Evolutionary conservation across 2,888 invertebrate species (phyloP).

Genomic region (Hirtodrosophila histrioides): DNA sequence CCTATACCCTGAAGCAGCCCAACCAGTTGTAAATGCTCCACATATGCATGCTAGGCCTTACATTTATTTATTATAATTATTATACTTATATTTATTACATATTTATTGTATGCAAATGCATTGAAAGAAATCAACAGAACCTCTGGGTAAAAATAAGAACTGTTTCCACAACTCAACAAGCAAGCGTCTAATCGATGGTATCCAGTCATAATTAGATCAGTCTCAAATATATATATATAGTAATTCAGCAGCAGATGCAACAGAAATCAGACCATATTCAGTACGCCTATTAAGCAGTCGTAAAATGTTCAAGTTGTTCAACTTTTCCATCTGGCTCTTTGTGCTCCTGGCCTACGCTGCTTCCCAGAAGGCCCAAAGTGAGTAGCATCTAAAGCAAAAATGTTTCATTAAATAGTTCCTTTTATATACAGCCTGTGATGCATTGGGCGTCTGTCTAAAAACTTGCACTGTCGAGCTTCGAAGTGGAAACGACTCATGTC

Average conservation of each 20-base stretch:
- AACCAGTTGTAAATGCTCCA: constrained; percentile 49
- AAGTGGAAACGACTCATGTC: not conserved
- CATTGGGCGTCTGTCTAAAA: constrained; percentile 1
- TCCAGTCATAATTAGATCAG: not conserved
- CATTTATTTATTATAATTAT: constrained; percentile 36
- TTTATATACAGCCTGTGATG: constrained; percentile 16
- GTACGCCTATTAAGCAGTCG: too few relatives aligned
- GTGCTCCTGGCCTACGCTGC: not conserved
- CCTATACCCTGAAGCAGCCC: constrained; percentile 71
- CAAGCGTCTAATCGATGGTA: too few relatives aligned
- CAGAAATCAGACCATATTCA: not conserved
- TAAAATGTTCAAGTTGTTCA: not conserved
- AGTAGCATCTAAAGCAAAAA: not conserved
- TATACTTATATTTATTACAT: constrained; percentile 34
- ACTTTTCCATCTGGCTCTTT: not conserved
- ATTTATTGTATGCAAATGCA: constrained; percentile 6
- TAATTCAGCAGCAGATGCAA: not conserved
- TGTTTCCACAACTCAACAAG: too few relatives aligned
- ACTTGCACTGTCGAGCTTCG: constrained; percentile 13
- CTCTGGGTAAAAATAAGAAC: too few relatives aligned
- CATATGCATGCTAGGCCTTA: not conserved
- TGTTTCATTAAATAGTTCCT: not conserved
- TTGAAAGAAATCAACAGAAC: constrained; percentile 1
- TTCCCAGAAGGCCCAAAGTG: too few relatives aligned
- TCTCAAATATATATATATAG: not conserved